A percentile compares a stretch with the other conserved stretches of the same genome.
Evolutionary conservation across 2,888 invertebrate genomes (phyloP).

Genomic region (Phyllotreta cruciferae): DNA sequence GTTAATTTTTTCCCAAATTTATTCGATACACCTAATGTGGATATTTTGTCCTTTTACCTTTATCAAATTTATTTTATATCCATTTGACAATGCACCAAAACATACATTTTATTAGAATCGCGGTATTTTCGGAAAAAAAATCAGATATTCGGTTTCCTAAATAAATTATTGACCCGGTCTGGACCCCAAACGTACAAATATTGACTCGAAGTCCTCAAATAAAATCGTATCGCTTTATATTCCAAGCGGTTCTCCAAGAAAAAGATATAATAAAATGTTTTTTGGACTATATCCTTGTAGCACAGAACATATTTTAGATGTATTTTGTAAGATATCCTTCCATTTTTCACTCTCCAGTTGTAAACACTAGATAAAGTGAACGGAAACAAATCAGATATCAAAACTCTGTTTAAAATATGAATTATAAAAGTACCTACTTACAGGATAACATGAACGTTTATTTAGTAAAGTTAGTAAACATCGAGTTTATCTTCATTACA

Average conservation of each 20-base stretch:
- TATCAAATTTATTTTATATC: too few relatives aligned
- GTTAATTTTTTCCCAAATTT: too few relatives aligned
- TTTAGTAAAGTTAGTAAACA: too few relatives aligned
- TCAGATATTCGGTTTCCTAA: conserved; percentile 19
- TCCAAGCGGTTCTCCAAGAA: conserved; percentile 11
- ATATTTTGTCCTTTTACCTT: too few relatives aligned
- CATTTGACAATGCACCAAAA: conserved; percentile 12
- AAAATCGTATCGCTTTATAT: conserved; percentile 24
- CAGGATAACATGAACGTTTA: too few relatives aligned
- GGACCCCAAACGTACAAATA: conserved; percentile 17
- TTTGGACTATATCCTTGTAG: conserved; percentile 15
- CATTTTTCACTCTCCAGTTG: conserved; percentile 15
- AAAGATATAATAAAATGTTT: conserved; percentile 20
- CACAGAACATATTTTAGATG: conserved; percentile 18
- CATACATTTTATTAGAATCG: conserved; percentile 9
- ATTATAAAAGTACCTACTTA: too few relatives aligned
- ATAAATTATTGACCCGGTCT: conserved; percentile 19
- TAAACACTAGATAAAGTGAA: conserved; percentile 6
- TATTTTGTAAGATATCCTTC: conserved; percentile 15
- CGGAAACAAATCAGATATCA: not conserved
- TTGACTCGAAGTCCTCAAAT: conserved; percentile 18
- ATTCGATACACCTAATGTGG: too few relatives aligned
- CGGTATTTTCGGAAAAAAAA: conserved; percentile 18
- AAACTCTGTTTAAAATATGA: not conserved
- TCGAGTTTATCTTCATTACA: too few relatives aligned